Conservation (phyloP, 2,113 vertebrate genomes). For the Amphilophus citrinellus region DNA sequence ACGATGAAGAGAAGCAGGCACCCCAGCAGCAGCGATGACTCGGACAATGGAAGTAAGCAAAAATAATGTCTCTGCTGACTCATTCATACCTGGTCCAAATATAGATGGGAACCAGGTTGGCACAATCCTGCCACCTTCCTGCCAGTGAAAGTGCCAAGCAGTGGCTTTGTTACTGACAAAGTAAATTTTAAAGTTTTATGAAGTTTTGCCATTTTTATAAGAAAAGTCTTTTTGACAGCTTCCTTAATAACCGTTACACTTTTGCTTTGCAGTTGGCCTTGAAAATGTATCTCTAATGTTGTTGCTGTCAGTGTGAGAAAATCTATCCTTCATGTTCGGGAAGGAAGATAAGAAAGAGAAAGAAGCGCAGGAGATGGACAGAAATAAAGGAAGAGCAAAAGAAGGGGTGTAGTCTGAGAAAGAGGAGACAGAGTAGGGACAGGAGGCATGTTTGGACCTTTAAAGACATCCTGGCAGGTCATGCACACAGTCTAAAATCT, state of each 20-base stretch:
- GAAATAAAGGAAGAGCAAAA: constrained; percentile 3
- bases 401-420: neutral
- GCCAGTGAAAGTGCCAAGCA: neutral
- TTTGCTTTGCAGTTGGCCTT: neutral
- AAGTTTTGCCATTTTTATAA: neutral
- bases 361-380: neutral
- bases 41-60: constrained; percentile 96
- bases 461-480: constrained; percentile 32
- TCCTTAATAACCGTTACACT: neutral
- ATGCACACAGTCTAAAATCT: neutral
- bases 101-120: constrained; percentile 21
- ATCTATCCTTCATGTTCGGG: constrained; percentile 31
- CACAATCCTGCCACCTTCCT: neutral
- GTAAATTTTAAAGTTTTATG: neutral
- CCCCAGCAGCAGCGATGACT: constrained; percentile 96
- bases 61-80: constrained; percentile 25
- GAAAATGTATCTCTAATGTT: neutral
- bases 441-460: constrained; percentile 19
- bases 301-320: neutral
- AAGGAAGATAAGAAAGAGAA: constrained; percentile 4
- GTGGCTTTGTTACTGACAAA: neutral
- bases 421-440: constrained; percentile 41
- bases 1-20: constrained; percentile 94
- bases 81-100: constrained; percentile 18
- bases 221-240: neutral